Conservation (phyloP, 2,888 invertebrate genomes). For the Girardia tigrina region DNA sequence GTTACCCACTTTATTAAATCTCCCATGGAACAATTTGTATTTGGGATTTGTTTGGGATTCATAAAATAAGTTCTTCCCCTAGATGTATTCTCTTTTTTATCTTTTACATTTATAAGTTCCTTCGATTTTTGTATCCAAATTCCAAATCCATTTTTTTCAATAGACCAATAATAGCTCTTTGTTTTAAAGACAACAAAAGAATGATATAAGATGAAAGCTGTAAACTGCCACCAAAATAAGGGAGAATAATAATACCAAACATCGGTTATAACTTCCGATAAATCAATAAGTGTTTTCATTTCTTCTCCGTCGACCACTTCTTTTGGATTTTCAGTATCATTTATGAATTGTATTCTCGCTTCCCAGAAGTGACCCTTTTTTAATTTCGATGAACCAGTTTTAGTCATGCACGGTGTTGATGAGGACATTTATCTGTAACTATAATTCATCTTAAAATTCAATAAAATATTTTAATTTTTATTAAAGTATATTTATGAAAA, state of each 20-base stretch:
- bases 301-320: background rate
- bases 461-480: too few relatives aligned
- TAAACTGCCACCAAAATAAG: background rate
- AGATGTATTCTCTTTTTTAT: too few relatives aligned
- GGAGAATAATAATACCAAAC: background rate
- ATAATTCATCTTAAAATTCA: too few relatives aligned
- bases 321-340: background rate
- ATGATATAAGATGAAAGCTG: background rate
- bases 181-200: background rate
- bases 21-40: too few relatives aligned
- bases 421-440: too few relatives aligned
- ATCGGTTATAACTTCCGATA: background rate
- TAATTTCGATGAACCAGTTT: too few relatives aligned
- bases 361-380: background rate
- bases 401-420: too few relatives aligned
- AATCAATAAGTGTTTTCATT: background rate
- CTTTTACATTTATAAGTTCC: too few relatives aligned
- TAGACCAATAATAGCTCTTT: background rate
- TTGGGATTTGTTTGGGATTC: too few relatives aligned
- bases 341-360: background rate
- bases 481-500: too few relatives aligned
- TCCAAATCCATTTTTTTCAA: background rate
- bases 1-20: too few relatives aligned
- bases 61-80: too few relatives aligned
- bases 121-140: conserved; percentile 12